These are phyloP conservation scores for Baronia brevicornis DNA, from an alignment of 2,888 invertebrate genomes.

Conservation along the genomic window DNA sequence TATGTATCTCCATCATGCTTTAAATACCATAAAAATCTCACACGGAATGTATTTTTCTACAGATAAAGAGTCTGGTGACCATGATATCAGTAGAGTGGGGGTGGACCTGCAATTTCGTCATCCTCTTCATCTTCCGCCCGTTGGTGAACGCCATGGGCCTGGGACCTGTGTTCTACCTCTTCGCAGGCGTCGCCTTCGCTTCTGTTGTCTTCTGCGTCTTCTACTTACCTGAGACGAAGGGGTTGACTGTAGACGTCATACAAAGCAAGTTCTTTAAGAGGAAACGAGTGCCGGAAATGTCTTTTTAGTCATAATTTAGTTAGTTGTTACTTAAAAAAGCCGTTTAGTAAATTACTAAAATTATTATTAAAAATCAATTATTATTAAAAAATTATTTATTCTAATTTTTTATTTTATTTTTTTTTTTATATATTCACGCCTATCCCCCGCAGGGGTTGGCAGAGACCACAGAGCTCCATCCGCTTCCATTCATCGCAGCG, in stretches of 20 bases:
- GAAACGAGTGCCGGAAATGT: background rate
- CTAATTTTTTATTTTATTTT: too few relatives aligned
- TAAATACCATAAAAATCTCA: too few relatives aligned
- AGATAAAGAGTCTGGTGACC: conserved; percentile 40
- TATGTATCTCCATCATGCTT: too few relatives aligned
- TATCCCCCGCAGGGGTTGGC: too few relatives aligned
- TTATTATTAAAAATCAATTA: too few relatives aligned
- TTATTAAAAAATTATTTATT: too few relatives aligned
- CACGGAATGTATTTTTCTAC: conserved; percentile 25
- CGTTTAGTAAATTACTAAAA: too few relatives aligned
- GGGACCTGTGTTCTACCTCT: conserved; percentile 42
- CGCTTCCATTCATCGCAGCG: too few relatives aligned
- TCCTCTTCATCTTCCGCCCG: conserved; percentile 41
- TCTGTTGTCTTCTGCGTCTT: conserved; percentile 29
- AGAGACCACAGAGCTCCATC: too few relatives aligned
- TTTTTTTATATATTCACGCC: too few relatives aligned
- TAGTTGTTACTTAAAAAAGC: too few relatives aligned
- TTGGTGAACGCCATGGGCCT: conserved; percentile 32
- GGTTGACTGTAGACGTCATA: conserved; percentile 39
- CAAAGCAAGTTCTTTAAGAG: conserved; percentile 31
- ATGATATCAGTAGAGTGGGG: conserved; percentile 43
- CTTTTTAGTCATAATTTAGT: too few relatives aligned
- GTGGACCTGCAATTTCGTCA: conserved; percentile 39
- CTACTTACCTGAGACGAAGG: conserved; percentile 45
- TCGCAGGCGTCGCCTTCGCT: conserved; percentile 30